phyloP scores from a whole-genome alignment of 2,888 invertebrate species.

The Halocaridina rubra region DNA sequence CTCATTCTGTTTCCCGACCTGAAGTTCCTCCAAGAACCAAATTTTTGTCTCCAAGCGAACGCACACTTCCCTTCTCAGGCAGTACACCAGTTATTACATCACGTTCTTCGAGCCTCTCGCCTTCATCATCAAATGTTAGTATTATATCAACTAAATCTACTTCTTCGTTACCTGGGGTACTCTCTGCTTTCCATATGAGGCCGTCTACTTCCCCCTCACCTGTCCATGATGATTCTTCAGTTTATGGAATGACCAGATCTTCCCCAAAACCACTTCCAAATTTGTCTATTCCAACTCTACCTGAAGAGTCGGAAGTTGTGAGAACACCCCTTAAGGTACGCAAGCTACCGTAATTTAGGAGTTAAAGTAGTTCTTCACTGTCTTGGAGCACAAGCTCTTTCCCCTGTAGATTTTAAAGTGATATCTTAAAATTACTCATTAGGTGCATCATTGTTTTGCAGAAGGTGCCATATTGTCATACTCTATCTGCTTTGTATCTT shows the following conservation, averaged over 20 bases:
- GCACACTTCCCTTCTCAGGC: conserved; percentile 38
- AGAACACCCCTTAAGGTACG: conserved; percentile 59
- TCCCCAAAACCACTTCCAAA: conserved; percentile 17
- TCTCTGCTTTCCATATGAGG: background rate
- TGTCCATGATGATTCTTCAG: background rate
- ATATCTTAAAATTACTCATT: too few relatives aligned
- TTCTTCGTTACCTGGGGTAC: background rate
- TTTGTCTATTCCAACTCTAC: conserved; percentile 32
- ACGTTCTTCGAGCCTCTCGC: background rate
- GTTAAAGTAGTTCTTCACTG: too few relatives aligned
- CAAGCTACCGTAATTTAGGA: too few relatives aligned
- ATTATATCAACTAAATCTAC: background rate
- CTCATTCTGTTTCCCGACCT: conserved; percentile 37
- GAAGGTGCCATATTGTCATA: too few relatives aligned
- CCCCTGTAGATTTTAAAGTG: too few relatives aligned
- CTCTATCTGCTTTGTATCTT: too few relatives aligned
- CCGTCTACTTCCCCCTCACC: background rate
- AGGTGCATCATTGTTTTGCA: too few relatives aligned
- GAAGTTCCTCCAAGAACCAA: conserved; percentile 63
- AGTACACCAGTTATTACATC: background rate
- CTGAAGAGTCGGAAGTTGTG: conserved; percentile 35
- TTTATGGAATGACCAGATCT: background rate
- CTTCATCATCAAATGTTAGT: conserved; percentile 18
- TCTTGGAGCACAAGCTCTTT: too few relatives aligned
- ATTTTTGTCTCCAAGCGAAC: conserved; percentile 61